Percentiles rank a stretch among this genome's conserved stretches.
Conservation (phyloP, 2,888 invertebrate species). For the Monopis laevigella region DNA sequence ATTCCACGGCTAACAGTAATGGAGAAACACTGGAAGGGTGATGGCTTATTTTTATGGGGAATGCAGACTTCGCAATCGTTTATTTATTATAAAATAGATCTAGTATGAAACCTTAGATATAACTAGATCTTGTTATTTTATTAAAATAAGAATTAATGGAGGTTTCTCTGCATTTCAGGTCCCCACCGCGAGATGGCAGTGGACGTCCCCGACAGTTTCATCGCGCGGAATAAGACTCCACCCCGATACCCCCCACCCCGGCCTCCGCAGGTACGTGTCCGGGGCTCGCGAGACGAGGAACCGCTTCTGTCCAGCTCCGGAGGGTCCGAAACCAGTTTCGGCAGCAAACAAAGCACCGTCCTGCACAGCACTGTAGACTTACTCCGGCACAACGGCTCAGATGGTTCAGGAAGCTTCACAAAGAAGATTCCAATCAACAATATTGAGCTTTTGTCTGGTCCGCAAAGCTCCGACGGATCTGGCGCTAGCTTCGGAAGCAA, state of each 20-base stretch:
- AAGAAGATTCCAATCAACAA: slow-evolving; percentile 44
- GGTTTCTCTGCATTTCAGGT: slow-evolving; percentile 71
- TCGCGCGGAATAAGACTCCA: slow-evolving; percentile 89
- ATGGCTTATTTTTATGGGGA: too few species aligned
- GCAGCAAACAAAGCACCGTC: slow-evolving; percentile 53
- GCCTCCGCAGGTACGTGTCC: slow-evolving; percentile 70
- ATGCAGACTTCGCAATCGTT: too few species aligned
- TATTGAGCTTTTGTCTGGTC: slow-evolving; percentile 46
- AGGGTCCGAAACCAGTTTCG: slow-evolving; percentile 53
- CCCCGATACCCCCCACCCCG: slow-evolving; percentile 89
- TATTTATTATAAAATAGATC: too few species aligned
- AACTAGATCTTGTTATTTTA: too few species aligned
- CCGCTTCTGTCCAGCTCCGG: slow-evolving; percentile 48
- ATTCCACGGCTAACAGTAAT: too few species aligned
- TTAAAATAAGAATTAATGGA: too few species aligned
- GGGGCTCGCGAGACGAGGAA: slow-evolving; percentile 57
- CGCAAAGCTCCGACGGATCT: slow-evolving; percentile 55
- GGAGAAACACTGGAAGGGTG: too few species aligned
- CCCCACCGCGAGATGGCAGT: slow-evolving; percentile 99
- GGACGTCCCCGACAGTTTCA: slow-evolving; percentile 95
- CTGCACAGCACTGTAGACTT: slow-evolving; percentile 41
- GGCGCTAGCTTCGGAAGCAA: slow-evolving; percentile 50
- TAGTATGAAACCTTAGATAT: too few species aligned
- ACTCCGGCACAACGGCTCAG: slow-evolving; percentile 44
- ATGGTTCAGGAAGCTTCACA: slow-evolving; percentile 50